Evolutionary conservation across 2,888 invertebrate genomes (phyloP).

Genomic region (Drosophila formosana): DNA sequence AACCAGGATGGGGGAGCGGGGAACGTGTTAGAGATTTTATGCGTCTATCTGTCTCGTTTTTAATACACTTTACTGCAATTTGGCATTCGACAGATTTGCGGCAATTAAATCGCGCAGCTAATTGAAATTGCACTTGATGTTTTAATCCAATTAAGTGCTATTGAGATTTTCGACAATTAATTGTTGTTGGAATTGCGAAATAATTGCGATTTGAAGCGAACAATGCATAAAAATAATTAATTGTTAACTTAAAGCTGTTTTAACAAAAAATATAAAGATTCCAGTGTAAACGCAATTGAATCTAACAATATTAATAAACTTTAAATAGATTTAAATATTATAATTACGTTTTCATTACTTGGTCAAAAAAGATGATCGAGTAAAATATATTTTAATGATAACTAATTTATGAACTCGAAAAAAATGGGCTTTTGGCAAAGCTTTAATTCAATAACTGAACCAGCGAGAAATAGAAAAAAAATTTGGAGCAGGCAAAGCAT

Average conservation of each 20-base stretch:
- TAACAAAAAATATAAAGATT: neutral
- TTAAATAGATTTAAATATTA: too few relatives aligned
- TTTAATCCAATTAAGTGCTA: slow-evolving; percentile 65
- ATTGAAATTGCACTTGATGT: slow-evolving; percentile 74
- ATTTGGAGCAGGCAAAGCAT: neutral
- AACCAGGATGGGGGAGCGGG: neutral
- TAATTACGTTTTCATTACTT: too few relatives aligned
- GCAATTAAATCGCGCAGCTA: slow-evolving; percentile 76
- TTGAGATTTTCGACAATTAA: slow-evolving; percentile 50
- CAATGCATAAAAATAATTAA: neutral
- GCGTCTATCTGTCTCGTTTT: slow-evolving; percentile 57
- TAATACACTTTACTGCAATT: slow-evolving; percentile 80
- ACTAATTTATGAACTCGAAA: too few relatives aligned
- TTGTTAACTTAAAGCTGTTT: neutral
- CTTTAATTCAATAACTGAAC: too few relatives aligned
- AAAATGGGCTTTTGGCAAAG: too few relatives aligned
- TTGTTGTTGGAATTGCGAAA: neutral
- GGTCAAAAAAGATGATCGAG: too few relatives aligned
- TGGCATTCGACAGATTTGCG: slow-evolving; percentile 58
- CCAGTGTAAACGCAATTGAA: neutral
- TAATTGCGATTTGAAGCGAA: neutral
- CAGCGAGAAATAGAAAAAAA: too few relatives aligned
- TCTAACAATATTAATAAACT: too few relatives aligned
- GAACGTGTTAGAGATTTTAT: slow-evolving; percentile 42
- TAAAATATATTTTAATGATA: too few relatives aligned